These are phyloP conservation scores for Achroia grisella DNA, from an alignment of 1,140 invertebrate genomes.

Conservation along the genomic window DNA sequence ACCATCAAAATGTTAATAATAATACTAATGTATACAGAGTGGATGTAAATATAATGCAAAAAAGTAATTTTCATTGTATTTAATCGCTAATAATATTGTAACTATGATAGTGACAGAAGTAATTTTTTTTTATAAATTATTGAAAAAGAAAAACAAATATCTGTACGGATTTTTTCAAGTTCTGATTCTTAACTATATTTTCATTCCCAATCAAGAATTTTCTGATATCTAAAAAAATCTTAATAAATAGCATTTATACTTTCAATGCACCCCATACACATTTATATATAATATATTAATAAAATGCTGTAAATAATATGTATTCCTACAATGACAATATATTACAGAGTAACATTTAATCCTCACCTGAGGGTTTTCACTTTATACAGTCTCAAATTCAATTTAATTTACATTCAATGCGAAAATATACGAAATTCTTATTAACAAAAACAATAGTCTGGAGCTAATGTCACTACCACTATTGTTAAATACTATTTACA, in stretches of 20 bases:
- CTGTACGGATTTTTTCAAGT: too few relatives aligned
- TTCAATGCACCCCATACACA: not conserved
- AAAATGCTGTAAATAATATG: constrained; percentile 10
- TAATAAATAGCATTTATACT: too few relatives aligned
- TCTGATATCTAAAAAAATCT: too few relatives aligned
- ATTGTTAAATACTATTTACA: not conserved
- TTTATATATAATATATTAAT: not conserved
- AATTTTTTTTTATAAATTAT: too few relatives aligned
- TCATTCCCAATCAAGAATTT: too few relatives aligned
- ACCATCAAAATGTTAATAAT: constrained; percentile 12
- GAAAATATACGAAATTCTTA: constrained; percentile 2
- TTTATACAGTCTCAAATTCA: constrained; percentile 1
- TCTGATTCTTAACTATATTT: too few relatives aligned
- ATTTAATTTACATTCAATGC: not conserved
- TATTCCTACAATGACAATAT: not conserved
- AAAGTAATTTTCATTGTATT: too few relatives aligned
- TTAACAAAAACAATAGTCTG: too few relatives aligned
- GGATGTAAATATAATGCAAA: not conserved
- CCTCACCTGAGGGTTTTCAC: not conserved
- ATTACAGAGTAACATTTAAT: not conserved
- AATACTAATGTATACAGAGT: not conserved
- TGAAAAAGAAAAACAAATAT: too few relatives aligned
- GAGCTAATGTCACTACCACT: too few relatives aligned
- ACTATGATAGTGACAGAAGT: too few relatives aligned
- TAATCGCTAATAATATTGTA: too few relatives aligned